Conservation (phyloP, 2,888 invertebrate genomes). For the Myopa testacea region DNA sequence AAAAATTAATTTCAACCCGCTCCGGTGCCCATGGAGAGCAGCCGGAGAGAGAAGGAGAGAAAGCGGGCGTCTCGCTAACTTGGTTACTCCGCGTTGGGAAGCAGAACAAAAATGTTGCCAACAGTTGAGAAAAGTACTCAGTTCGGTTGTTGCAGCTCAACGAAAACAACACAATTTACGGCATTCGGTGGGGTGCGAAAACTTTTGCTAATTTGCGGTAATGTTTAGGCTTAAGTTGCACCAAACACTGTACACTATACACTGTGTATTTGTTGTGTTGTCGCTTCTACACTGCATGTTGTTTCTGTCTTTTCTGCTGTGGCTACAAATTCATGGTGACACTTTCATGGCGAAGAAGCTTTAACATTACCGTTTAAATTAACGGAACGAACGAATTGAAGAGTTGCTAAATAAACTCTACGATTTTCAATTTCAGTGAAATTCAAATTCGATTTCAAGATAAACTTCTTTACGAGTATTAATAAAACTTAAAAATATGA, state of each 20-base stretch:
- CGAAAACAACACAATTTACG: constrained; percentile 51
- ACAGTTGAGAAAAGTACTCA: not conserved
- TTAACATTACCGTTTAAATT: too few relatives aligned
- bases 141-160: not conserved
- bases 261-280: too few relatives aligned
- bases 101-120: constrained; percentile 22
- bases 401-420: too few relatives aligned
- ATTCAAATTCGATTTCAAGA: too few relatives aligned
- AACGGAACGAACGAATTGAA: too few relatives aligned
- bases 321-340: constrained; percentile 22
- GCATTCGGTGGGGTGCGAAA: constrained; percentile 49
- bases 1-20: constrained; percentile 28
- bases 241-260: constrained; percentile 33
- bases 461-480: too few relatives aligned
- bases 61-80: not conserved
- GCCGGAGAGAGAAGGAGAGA: too few relatives aligned
- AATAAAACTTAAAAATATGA: too few relatives aligned
- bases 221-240: constrained; percentile 53
- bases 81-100: constrained; percentile 7
- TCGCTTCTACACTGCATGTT: not conserved
- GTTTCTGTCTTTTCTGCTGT: constrained; percentile 6
- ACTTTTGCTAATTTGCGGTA: constrained; percentile 69
- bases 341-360: not conserved
- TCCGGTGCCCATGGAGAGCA: not conserved
- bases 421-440: too few relatives aligned